Evolutionary conservation across 2,888 invertebrate species (phyloP).

Genomic region (Nowickia ferox): DNA sequence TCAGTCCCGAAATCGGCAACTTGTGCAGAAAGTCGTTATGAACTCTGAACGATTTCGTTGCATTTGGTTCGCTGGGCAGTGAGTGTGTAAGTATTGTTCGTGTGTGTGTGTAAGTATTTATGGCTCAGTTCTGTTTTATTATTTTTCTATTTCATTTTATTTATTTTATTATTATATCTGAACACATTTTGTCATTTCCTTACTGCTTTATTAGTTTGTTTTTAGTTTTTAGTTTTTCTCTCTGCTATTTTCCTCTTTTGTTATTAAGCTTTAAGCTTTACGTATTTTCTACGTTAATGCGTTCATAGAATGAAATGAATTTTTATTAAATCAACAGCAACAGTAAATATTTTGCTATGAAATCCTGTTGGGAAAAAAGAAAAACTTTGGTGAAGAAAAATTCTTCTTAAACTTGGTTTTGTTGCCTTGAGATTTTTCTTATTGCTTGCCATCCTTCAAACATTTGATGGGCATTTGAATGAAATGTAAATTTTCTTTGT

Average conservation of each 20-base stretch:
- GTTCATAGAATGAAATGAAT: conserved; percentile 58
- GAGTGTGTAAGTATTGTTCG: too few species aligned
- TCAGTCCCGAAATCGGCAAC: too few species aligned
- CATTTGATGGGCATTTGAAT: conserved; percentile 21
- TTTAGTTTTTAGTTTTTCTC: conserved; percentile 1
- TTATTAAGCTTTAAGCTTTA: conserved; percentile 43
- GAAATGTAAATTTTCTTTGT: background rate
- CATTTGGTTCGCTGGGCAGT: background rate
- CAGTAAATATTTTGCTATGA: conserved; percentile 1
- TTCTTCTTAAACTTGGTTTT: background rate
- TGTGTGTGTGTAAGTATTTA: background rate
- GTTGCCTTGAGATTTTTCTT: background rate
- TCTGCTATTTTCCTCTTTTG: background rate
- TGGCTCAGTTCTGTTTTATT: conserved; percentile 17
- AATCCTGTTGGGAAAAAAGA: conserved; percentile 1
- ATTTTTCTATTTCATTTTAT: conserved; percentile 27
- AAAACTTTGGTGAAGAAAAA: background rate
- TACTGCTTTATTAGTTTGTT: conserved; percentile 12
- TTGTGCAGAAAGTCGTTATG: too few species aligned
- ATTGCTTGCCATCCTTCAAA: conserved; percentile 1
- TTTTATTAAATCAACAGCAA: conserved; percentile 41
- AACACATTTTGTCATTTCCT: conserved; percentile 27
- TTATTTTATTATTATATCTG: conserved; percentile 23
- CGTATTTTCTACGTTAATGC: conserved; percentile 59
- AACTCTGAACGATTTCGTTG: background rate